Percentiles rank a stretch among this genome's conserved stretches.
phyloP scores from a whole-genome alignment of 2,113 vertebrate genomes.

The Campylomormyrus tamandua region DNA sequence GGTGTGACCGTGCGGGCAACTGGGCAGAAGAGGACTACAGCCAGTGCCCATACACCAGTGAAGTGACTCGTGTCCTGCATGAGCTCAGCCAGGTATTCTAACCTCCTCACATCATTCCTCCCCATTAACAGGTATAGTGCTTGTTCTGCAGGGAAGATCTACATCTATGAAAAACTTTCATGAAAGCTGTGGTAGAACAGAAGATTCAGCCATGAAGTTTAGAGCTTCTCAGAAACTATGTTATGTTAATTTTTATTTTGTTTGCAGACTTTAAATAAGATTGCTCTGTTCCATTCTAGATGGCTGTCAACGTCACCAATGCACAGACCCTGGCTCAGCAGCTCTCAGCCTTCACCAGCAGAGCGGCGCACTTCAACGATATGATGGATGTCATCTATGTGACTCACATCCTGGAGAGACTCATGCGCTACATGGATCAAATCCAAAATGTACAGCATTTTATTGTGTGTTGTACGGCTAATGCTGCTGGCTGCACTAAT shows the following conservation, averaged over 20 bases:
- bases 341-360: conserved; percentile 71
- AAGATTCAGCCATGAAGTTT: not conserved
- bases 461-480: not conserved
- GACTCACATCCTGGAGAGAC: conserved; percentile 77
- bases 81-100: conserved; percentile 72
- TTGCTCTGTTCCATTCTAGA: conserved; percentile 55
- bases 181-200: not conserved
- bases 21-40: conserved; percentile 83
- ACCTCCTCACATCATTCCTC: not conserved
- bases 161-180: not conserved
- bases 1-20: conserved; percentile 67
- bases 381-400: conserved; percentile 85
- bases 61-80: conserved; percentile 75
- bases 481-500: too few relatives aligned
- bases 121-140: not conserved
- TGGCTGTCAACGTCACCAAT: conserved; percentile 69
- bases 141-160: not conserved
- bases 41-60: conserved; percentile 74
- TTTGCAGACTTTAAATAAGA: not conserved
- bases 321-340: conserved; percentile 70
- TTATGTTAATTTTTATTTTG: not conserved
- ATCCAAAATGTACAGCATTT: conserved; percentile 64
- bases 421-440: conserved; percentile 70
- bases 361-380: conserved; percentile 69
- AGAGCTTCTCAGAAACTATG: not conserved